These are phyloP conservation scores for Oreochromis aureus DNA, from an alignment of 2,113 vertebrate genomes.

Conservation along the genomic window DNA sequence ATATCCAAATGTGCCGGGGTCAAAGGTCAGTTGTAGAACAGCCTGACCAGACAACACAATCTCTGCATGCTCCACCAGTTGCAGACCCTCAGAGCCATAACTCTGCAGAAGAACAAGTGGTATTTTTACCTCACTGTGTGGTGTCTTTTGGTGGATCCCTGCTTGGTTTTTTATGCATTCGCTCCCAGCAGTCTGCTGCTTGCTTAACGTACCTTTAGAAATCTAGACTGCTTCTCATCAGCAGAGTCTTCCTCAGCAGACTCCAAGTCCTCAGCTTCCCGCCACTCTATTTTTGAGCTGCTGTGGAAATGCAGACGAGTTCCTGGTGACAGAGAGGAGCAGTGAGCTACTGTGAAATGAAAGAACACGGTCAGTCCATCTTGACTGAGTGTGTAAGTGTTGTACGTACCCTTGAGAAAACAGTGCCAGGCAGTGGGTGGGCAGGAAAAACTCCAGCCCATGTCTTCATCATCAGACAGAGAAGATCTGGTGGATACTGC, in stretches of 20 bases:
- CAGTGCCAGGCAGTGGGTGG: slow-evolving; percentile 94
- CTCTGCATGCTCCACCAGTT: slow-evolving; percentile 88
- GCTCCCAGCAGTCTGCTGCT: not conserved
- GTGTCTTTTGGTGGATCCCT: not conserved
- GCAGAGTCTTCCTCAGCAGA: slow-evolving; percentile 63
- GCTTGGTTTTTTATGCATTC: not conserved
- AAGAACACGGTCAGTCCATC: not conserved
- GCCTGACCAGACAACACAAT: slow-evolving; percentile 85
- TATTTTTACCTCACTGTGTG: not conserved
- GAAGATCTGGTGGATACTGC: slow-evolving; percentile 87
- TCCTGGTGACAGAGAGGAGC: slow-evolving; percentile 64
- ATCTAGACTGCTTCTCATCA: slow-evolving; percentile 64
- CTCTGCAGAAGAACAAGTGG: slow-evolving; percentile 59
- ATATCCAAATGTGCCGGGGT: slow-evolving; percentile 86
- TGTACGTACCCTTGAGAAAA: slow-evolving; percentile 87
- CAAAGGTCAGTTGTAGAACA: slow-evolving; percentile 92
- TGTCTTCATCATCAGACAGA: slow-evolving; percentile 92
- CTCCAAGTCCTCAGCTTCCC: slow-evolving; percentile 86
- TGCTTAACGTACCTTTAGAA: slow-evolving; percentile 35
- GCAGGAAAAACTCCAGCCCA: slow-evolving; percentile 96
- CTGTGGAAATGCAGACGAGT: slow-evolving; percentile 88
- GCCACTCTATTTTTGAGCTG: slow-evolving; percentile 81
- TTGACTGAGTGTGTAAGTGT: not conserved
- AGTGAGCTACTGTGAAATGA: not conserved
- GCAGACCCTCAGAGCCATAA: slow-evolving; percentile 90